Evolutionary conservation across 2,113 vertebrate genomes (phyloP).

Genomic region (Aspiorhynchus laticeps): DNA sequence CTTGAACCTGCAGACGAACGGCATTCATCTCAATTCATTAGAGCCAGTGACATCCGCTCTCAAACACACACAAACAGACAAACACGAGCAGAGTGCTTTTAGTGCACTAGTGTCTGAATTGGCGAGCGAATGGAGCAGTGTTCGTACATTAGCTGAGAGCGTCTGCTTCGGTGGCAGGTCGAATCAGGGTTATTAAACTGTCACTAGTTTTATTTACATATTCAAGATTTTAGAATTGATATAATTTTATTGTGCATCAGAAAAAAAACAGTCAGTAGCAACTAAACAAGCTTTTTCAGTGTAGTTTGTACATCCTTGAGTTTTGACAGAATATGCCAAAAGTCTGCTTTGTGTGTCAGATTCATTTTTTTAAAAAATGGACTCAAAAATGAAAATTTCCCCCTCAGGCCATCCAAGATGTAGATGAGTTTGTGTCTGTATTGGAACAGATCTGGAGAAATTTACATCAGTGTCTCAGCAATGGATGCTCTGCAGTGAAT

Average conservation of each 20-base stretch:
- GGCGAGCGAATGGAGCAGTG: not conserved
- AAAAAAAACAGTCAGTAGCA: not conserved
- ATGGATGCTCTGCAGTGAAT: not conserved
- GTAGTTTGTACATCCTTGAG: not conserved
- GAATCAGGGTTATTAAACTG: not conserved
- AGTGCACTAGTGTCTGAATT: not conserved
- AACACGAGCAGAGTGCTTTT: not conserved
- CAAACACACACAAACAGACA: not conserved
- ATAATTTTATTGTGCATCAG: not conserved
- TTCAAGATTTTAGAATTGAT: not conserved
- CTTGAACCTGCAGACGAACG: conserved; percentile 74
- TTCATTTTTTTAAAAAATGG: not conserved
- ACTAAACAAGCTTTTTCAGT: not conserved
- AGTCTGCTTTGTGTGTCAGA: not conserved
- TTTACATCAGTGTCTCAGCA: not conserved
- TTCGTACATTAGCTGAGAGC: conserved; percentile 10
- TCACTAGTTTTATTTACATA: not conserved
- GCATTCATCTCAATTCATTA: conserved; percentile 81
- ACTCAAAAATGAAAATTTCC: not conserved
- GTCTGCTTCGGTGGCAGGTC: not conserved
- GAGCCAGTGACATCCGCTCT: conserved; percentile 63
- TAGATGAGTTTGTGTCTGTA: not conserved
- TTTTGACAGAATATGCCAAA: not conserved
- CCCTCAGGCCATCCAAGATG: not conserved
- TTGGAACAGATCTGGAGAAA: not conserved